These are phyloP conservation scores for Montipora capricornis DNA, from an alignment of 64 coral and sea anemone genomes.

Conservation along the genomic window DNA sequence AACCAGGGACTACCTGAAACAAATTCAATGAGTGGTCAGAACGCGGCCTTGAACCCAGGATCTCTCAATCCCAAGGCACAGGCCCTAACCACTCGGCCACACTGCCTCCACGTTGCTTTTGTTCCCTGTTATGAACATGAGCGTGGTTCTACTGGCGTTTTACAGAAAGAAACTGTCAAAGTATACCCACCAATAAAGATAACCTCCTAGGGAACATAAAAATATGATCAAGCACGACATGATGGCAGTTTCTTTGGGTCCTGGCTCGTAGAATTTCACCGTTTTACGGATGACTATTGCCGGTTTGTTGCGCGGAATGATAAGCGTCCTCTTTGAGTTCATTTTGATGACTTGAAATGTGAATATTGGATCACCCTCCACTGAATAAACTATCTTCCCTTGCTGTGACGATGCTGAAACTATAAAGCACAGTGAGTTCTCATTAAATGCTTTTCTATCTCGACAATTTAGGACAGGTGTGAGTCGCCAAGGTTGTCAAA, in stretches of 20 bases:
- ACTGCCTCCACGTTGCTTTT: too few species aligned
- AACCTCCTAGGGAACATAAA: neutral
- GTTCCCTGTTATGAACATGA: too few species aligned
- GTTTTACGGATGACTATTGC: neutral
- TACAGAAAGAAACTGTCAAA: neutral
- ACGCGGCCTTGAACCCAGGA: too few species aligned
- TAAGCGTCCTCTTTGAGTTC: neutral
- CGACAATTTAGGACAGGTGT: too few species aligned
- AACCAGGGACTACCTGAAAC: too few species aligned
- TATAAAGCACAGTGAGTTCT: neutral
- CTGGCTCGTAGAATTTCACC: neutral
- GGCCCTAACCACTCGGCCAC: too few species aligned
- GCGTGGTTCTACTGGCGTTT: too few species aligned
- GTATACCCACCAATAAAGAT: neutral
- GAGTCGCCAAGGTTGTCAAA: too few species aligned
- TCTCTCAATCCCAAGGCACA: too few species aligned
- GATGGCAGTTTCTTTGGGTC: neutral
- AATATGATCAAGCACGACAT: neutral
- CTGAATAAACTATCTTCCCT: neutral
- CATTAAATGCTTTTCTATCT: neutral
- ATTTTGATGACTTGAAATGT: conserved; percentile 4
- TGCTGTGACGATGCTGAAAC: neutral
- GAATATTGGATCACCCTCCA: neutral
- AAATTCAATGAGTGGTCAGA: too few species aligned
- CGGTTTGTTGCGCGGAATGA: neutral